A percentile compares a stretch with the other conserved stretches of the same genome.
phyloP scores from a whole-genome alignment of 1,140 invertebrate species.

The Heliconius eleuchia region DNA sequence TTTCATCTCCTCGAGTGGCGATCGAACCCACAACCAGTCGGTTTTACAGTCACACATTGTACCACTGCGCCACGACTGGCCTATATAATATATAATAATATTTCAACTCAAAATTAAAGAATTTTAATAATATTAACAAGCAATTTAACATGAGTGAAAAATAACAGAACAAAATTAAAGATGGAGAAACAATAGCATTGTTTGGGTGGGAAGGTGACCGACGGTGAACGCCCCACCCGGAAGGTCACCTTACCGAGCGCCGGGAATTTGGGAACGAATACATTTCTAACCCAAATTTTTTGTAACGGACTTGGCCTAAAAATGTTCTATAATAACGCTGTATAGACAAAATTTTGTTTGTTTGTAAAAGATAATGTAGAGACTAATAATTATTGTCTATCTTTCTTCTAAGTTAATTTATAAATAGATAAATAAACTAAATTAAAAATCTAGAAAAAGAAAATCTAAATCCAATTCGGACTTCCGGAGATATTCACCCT shows the following conservation, averaged over 20 bases:
- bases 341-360: too few species aligned
- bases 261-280: slow-evolving; percentile 53
- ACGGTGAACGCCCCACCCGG: slow-evolving; percentile 68
- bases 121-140: background rate
- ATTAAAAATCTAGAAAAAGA: slow-evolving; percentile 11
- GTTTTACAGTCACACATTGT: too few species aligned
- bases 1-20: too few species aligned
- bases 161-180: slow-evolving; percentile 32
- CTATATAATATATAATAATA: too few species aligned
- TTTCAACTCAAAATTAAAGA: background rate
- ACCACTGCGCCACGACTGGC: too few species aligned
- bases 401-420: background rate
- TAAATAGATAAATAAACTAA: slow-evolving; percentile 1
- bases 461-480: slow-evolving; percentile 14
- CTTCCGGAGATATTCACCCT: slow-evolving; percentile 44
- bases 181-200: slow-evolving; percentile 49
- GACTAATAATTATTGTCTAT: background rate
- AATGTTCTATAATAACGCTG: background rate
- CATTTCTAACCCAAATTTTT: slow-evolving; percentile 19
- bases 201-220: slow-evolving; percentile 61
- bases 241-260: slow-evolving; percentile 66
- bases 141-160: slow-evolving; percentile 13
- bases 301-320: background rate
- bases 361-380: too few species aligned
- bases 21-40: too few species aligned